These are phyloP conservation scores for Neodiprion fabricii DNA, from an alignment of 1,140 invertebrate species.

Conservation along the genomic window DNA sequence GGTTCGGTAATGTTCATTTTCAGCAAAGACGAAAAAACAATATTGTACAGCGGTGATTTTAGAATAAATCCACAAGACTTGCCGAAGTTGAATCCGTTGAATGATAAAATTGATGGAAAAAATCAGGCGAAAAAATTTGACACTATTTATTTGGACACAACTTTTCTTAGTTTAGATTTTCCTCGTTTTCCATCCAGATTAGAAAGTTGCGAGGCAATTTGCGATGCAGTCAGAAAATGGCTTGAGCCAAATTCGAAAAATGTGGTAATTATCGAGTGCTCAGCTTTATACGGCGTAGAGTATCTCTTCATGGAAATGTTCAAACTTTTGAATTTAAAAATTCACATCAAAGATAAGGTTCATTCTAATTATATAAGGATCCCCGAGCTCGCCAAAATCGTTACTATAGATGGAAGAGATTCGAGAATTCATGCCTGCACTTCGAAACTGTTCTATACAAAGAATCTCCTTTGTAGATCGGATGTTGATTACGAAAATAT, in stretches of 20 bases:
- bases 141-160: conserved; percentile 75
- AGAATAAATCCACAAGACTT: conserved; percentile 65
- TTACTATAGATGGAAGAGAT: conserved; percentile 48
- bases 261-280: conserved; percentile 61
- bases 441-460: conserved; percentile 30
- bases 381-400: conserved; percentile 48
- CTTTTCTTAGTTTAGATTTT: conserved; percentile 66
- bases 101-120: conserved; percentile 49
- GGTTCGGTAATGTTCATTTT: conserved; percentile 80
- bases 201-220: conserved; percentile 62
- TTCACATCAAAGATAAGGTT: conserved; percentile 59
- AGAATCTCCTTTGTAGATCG: conserved; percentile 37
- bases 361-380: conserved; percentile 55
- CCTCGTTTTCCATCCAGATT: conserved; percentile 65
- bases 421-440: conserved; percentile 60
- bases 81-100: conserved; percentile 63
- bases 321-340: conserved; percentile 58
- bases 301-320: conserved; percentile 66
- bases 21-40: conserved; percentile 54
- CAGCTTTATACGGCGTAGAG: conserved; percentile 67
- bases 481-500: conserved; percentile 37
- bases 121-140: conserved; percentile 62
- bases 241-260: conserved; percentile 55
- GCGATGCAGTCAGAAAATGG: conserved; percentile 63
- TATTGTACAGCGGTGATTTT: conserved; percentile 78